These are phyloP conservation scores for Erebia epiphron DNA, from an alignment of 2,888 invertebrate genomes.

Conservation along the genomic window DNA sequence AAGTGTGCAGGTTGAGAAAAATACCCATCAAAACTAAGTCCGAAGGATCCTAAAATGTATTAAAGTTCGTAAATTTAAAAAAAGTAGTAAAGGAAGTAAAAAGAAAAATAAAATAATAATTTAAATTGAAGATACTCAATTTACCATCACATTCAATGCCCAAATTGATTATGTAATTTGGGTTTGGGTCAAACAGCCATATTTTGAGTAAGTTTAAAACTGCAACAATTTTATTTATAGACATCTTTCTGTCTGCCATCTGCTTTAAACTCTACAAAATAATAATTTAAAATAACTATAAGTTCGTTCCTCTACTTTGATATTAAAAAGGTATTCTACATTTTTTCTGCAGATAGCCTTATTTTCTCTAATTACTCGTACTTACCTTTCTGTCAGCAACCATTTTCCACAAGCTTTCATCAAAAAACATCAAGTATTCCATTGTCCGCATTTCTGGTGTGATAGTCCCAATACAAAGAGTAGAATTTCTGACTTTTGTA, in stretches of 20 bases:
- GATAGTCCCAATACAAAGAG: constrained; percentile 75
- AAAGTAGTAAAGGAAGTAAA: background rate
- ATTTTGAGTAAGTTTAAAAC: constrained; percentile 72
- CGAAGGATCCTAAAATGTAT: constrained; percentile 74
- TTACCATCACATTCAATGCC: constrained; percentile 82
- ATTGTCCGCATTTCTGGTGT: constrained; percentile 80
- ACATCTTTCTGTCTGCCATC: constrained; percentile 38
- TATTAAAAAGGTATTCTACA: background rate
- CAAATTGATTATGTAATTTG: constrained; percentile 73
- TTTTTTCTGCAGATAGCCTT: background rate
- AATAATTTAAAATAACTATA: background rate
- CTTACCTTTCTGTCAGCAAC: constrained; percentile 64
- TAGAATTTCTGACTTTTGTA: constrained; percentile 72
- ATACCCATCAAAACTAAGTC: constrained; percentile 74
- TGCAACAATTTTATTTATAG: constrained; percentile 63
- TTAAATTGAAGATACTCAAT: background rate
- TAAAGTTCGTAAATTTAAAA: constrained; percentile 1
- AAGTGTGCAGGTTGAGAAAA: constrained; percentile 83
- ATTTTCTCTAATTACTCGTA: constrained; percentile 11
- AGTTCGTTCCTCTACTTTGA: background rate
- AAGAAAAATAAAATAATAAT: constrained; percentile 3
- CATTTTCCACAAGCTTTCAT: constrained; percentile 64
- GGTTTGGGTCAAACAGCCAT: constrained; percentile 72
- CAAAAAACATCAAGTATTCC: constrained; percentile 74
- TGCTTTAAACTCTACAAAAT: constrained; percentile 48